phyloP scores from a whole-genome alignment of 2,113 vertebrate genomes.

The Oxygymnocypris stewartii region DNA sequence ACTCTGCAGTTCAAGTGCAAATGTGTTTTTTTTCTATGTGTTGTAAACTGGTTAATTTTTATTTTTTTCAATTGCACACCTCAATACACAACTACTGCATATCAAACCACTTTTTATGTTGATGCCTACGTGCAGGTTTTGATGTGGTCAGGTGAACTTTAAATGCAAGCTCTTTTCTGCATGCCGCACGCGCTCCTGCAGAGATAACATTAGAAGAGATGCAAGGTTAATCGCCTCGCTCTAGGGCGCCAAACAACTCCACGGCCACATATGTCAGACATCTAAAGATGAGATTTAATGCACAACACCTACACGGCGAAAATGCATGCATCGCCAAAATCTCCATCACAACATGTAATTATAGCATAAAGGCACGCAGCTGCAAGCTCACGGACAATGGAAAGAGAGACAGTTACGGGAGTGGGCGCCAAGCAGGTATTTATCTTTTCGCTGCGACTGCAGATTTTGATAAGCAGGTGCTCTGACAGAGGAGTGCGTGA shows the following conservation, averaged over 20 bases:
- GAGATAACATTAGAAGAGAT: conserved; percentile 34
- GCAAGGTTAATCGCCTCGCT: conserved; percentile 5
- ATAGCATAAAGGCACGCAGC: conserved; percentile 2
- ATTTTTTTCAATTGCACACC: background rate
- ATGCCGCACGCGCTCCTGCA: background rate
- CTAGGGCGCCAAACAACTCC: background rate
- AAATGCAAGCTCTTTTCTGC: background rate
- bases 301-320: conserved; percentile 29
- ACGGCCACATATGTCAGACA: background rate
- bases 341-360: conserved; percentile 22
- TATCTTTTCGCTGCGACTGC: conserved; percentile 8
- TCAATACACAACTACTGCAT: background rate
- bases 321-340: conserved; percentile 25
- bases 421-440: conserved; percentile 33
- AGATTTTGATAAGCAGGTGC: conserved; percentile 38
- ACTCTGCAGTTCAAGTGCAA: background rate
- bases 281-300: conserved; percentile 14
- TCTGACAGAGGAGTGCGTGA: conserved; percentile 1
- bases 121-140: background rate
- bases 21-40: background rate
- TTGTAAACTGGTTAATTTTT: background rate
- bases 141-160: background rate
- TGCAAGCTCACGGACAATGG: background rate
- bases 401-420: background rate
- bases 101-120: background rate